Base-by-base conservation (phyloP, 2,797 vertebrate genomes). In the Hipposideros larvatus region DNA sequence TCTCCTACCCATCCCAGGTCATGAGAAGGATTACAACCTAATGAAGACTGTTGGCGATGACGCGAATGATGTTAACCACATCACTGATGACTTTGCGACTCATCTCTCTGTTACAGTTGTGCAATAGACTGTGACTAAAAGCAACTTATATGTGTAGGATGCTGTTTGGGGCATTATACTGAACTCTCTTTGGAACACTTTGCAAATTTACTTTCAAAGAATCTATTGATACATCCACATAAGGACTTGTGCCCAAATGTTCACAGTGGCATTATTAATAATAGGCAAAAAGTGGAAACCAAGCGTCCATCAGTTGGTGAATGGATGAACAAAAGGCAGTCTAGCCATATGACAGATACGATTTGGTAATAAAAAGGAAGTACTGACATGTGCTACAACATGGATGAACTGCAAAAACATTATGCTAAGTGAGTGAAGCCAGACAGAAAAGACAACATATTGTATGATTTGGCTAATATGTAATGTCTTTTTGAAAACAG, bases 331-430 rank as follows among this genome's bases (percentile, higher is more conserved):
- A 19, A 77, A 70, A 18, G 0, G 1, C 4, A 14, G 4, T 11
- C 1, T 14, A 13, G 13, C 11, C 9, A 1, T 1, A 18, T 19
- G n/a, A 5, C 1, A 7, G 41, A 43, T 22, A 8, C 1, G 43
- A 11, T 3, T 77, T 18, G 21, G 5, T 59, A 37, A 57, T 14
- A 41, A 77, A 80, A 78, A 59, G 26, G 51, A 74, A 55, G 34
- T 18, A 16, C 24, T 13, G 31, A 18, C 61, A 11, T 7, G 1
- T 21, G 34, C 24, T 6, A 68, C 11, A 70, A 7, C 34, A 14
- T 11, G 7, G 16, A 14, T 2, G 18, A 46, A n/a, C 31, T 59
- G 51, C 63, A 70, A 41, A 77, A 70, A 34, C 5, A 5, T 34
- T 15, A 65, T 5, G 15, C 41, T 31, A 63, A 63, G 26, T 55